Base-by-base conservation (phyloP, 1,140 invertebrate genomes). In the Drosophila fuyamai region DNA sequence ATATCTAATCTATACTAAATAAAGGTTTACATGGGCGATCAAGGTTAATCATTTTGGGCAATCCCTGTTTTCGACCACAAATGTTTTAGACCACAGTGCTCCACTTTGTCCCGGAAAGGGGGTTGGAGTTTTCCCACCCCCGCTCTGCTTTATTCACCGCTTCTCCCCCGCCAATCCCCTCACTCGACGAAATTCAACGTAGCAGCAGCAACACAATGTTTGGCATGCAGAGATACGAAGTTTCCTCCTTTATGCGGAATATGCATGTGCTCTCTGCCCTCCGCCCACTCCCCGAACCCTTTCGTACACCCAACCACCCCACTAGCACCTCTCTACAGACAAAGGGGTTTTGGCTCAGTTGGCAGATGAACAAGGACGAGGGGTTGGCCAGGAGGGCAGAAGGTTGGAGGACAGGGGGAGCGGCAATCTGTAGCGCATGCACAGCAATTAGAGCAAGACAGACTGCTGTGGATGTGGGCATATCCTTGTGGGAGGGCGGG, bases 361-460 rank as follows among this genome's bases (percentile, higher is more conserved):
- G 61, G 63, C 50, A 50, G 54, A 46, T 58, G 73, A 40, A 66
- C 53, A 12, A 12, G 16, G 14, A 16, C 56, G 9, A 23, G 10
- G 23, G 16, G 47, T 48, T 48, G 47, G 23, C 27, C 23, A 48
- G 23, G 23, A 10, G 23, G 10, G 23, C 35, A 4, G 41, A 13
- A 14, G 12, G n/a, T 18, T 46, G 40, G 10, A 14, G 53, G 47
- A 48, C 10, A 44, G 51, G 14, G 29, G 43, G 23, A 46, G 13
- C 32, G 40, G 50, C 74, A 44, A 76, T 61, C 55, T 71, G 43
- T 54, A 8, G 66, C 56, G 73, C 74, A 81, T 81, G 68, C 56
- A 81, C 41, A 75, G 70, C 75, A 85, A 85, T 85, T 86, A 85
- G 82, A 86, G 82, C 82, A 68, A 72, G 82, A 85, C 56, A 81